Percentiles rank a stretch among this genome's conserved stretches.
phyloP scores from a whole-genome alignment of 2,113 vertebrate genomes.

The Atractosteus spatula region DNA sequence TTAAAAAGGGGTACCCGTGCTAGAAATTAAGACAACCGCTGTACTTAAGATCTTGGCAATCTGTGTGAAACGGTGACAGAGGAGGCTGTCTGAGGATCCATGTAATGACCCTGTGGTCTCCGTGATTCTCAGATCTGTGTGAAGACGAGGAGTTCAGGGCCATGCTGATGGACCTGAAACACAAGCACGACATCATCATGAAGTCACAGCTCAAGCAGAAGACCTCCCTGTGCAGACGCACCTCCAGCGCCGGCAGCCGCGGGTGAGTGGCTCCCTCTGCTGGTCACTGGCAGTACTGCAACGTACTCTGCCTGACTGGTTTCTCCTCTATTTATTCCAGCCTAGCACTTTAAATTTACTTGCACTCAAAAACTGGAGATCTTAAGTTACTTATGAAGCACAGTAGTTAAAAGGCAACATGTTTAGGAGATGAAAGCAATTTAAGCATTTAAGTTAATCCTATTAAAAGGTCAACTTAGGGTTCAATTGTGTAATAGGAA shows the following conservation, averaged over 20 bases:
- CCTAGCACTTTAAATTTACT: neutral
- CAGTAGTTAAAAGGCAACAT: too few species aligned
- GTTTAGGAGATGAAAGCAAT: too few species aligned
- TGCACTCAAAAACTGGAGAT: neutral
- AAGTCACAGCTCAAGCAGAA: slow-evolving; percentile 96
- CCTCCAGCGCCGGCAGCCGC: slow-evolving; percentile 90
- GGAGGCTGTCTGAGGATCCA: too few species aligned
- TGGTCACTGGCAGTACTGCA: slow-evolving; percentile 27
- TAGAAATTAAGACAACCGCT: too few species aligned
- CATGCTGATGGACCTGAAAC: slow-evolving; percentile 88
- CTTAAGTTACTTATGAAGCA: neutral
- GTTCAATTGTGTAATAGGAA: too few species aligned
- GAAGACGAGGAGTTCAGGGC: slow-evolving; percentile 94
- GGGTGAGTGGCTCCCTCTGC: slow-evolving; percentile 77
- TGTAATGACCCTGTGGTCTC: neutral
- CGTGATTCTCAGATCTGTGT: slow-evolving; percentile 75
- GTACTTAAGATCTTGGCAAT: too few species aligned
- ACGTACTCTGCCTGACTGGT: neutral
- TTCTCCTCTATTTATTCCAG: neutral
- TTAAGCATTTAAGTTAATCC: too few species aligned
- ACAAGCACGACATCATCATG: slow-evolving; percentile 96
- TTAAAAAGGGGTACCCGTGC: too few species aligned
- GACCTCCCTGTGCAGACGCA: slow-evolving; percentile 88
- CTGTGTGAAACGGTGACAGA: too few species aligned
- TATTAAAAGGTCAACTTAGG: too few species aligned